Evolutionary conservation across 2,888 invertebrate genomes (phyloP).

Genomic region (Oscheius sp.): DNA sequence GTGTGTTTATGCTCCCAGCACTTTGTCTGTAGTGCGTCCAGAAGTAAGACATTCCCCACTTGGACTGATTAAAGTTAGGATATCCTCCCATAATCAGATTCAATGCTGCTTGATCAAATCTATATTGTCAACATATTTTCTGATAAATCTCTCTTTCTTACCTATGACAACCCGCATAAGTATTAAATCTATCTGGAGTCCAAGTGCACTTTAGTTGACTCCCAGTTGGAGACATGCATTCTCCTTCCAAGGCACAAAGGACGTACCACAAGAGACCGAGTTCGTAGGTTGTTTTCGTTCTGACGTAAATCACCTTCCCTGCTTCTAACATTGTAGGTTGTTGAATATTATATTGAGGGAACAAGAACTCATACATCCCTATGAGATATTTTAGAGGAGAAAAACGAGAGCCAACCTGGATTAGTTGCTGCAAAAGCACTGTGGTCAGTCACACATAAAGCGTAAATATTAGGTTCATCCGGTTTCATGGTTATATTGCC

Average conservation of each 20-base stretch:
- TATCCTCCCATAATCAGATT: not conserved
- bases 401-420: not conserved
- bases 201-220: not conserved
- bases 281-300: not conserved
- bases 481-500: not conserved
- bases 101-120: not conserved
- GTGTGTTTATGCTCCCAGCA: not conserved
- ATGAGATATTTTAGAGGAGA: not conserved
- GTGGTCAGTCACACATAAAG: not conserved
- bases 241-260: not conserved
- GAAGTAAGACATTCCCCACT: not conserved
- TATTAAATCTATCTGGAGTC: not conserved
- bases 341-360: not conserved
- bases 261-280: not conserved
- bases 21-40: slow-evolving; percentile 5
- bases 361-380: not conserved
- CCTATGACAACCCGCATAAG: not conserved
- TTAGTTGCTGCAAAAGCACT: not conserved
- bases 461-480: not conserved
- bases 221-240: not conserved
- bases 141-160: not conserved
- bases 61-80: slow-evolving; percentile 4
- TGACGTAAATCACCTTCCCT: not conserved
- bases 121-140: not conserved
- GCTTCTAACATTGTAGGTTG: not conserved